phyloP scores from a whole-genome alignment of 2,888 invertebrate genomes.

The Apocheima hispidaria region DNA sequence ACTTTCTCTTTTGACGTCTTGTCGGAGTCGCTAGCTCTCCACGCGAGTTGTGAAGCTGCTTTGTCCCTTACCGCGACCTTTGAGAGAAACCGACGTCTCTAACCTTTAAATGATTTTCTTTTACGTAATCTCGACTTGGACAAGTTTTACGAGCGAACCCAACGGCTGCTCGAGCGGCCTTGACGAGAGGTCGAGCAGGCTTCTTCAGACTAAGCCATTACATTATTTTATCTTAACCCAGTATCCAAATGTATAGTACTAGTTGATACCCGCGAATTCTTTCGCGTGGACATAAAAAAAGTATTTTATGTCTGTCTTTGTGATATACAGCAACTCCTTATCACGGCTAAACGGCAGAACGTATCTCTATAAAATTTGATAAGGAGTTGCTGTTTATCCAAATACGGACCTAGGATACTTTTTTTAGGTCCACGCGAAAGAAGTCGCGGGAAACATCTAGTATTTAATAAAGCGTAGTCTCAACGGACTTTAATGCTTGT shows the following conservation, averaged over 20 bases:
- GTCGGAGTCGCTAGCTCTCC: conserved; percentile 35
- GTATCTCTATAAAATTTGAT: too few species aligned
- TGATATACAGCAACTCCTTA: too few species aligned
- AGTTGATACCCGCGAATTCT: too few species aligned
- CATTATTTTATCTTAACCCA: too few species aligned
- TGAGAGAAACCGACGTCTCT: conserved; percentile 25
- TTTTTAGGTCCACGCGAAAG: too few species aligned
- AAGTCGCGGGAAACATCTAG: too few species aligned
- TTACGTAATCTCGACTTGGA: conserved; percentile 22
- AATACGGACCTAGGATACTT: too few species aligned
- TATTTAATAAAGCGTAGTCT: not conserved
- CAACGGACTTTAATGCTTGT: not conserved
- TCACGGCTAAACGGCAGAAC: too few species aligned
- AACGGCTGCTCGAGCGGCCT: conserved; percentile 7
- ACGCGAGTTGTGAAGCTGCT: not conserved
- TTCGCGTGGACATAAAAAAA: too few species aligned
- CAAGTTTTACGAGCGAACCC: conserved; percentile 19
- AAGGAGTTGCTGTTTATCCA: too few species aligned
- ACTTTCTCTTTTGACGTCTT: conserved; percentile 41
- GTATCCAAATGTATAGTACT: too few species aligned
- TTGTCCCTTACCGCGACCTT: conserved; percentile 28
- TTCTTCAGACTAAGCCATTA: not conserved
- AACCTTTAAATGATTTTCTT: conserved; percentile 23
- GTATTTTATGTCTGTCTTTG: too few species aligned
- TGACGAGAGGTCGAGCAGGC: conserved; percentile 11